Evolutionary conservation across 2,888 invertebrate species (phyloP).

Genomic region (Synanthedon andrenaeformis): DNA sequence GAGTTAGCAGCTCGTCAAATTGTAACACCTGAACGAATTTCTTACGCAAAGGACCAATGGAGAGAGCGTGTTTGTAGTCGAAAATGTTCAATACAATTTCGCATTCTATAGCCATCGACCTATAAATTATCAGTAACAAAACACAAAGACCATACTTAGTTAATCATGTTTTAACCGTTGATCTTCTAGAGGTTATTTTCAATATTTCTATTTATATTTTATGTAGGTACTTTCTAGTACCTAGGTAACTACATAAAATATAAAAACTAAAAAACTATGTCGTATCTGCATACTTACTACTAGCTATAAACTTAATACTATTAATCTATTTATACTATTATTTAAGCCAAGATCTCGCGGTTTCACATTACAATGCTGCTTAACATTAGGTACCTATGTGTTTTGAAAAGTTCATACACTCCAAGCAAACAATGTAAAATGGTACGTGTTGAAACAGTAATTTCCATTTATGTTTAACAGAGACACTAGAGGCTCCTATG

Average conservation of each 20-base stretch:
- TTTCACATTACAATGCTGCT: neutral
- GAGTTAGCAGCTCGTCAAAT: too few species aligned
- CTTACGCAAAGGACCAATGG: too few species aligned
- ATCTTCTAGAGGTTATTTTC: neutral
- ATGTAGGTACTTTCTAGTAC: neutral
- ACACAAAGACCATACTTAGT: too few species aligned
- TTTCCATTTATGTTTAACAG: constrained; percentile 14
- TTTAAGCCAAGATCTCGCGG: neutral
- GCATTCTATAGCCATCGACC: too few species aligned
- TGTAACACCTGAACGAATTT: too few species aligned
- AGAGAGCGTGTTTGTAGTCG: too few species aligned
- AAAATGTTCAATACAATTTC: too few species aligned
- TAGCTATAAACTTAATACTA: neutral
- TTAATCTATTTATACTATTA: neutral
- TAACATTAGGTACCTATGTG: constrained; percentile 8
- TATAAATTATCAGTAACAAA: too few species aligned
- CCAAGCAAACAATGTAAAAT: constrained; percentile 16
- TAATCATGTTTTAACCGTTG: too few species aligned
- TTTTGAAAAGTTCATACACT: constrained; percentile 19
- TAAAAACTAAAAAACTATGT: too few species aligned
- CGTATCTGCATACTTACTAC: too few species aligned
- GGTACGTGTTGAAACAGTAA: too few species aligned
- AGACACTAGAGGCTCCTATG: constrained; percentile 24
- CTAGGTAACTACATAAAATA: neutral
- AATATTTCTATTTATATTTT: neutral